Evolutionary conservation across 2,888 invertebrate species (phyloP), one percentile per base, ranked within the genome.

Genomic region (Dioctria rufipes): DNA sequence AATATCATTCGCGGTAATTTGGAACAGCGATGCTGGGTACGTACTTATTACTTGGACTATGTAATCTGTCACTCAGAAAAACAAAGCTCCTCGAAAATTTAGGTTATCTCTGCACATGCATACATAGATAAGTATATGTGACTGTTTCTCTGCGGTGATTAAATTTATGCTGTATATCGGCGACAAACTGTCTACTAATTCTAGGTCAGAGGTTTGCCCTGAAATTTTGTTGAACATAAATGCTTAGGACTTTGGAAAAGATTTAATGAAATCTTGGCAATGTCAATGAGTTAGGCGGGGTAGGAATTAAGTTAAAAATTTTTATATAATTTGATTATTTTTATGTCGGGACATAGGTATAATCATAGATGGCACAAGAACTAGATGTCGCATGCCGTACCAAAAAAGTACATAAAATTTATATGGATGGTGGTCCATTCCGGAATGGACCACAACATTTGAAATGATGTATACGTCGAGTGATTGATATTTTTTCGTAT

Each of bases 161-260:
- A 42, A 25, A 25, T 58, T 42, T 8, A 6, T 40, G 39, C 43
- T 42, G 58, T 13, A 25, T 25, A 25, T 73, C 40, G 77, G 77
- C 77, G 77, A 77, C 77, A 77, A 63, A 77, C 63, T 77, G 77
- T 77, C 77, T 77, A 37, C 49, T 8, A 9, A 49, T 77, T 77
- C 77, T 77, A 63, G 77, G 77, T 77, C 77, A 77, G 54, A 63
- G 42, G 46, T 49, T 11, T 3, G 43, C 13, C 25, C 5, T 39
- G 60, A 39, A 2, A 37, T 63, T 39, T 37, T 63, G 25, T 63
- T 37, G 63, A 9, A 37, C 8, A 8, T 13, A 4, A 13, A 11
- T 13, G n/a, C 60, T n/a, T 5, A 13, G 60, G n/a, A 37, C 61
- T n/a, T 8, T 61, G 2, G 5, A 61, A 39, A 25, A 63, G 39